Percentiles rank a stretch among this genome's conserved stretches.
phyloP scores from a whole-genome alignment of 2,113 vertebrate genomes.

The Psittacula cyanocephala region DNA sequence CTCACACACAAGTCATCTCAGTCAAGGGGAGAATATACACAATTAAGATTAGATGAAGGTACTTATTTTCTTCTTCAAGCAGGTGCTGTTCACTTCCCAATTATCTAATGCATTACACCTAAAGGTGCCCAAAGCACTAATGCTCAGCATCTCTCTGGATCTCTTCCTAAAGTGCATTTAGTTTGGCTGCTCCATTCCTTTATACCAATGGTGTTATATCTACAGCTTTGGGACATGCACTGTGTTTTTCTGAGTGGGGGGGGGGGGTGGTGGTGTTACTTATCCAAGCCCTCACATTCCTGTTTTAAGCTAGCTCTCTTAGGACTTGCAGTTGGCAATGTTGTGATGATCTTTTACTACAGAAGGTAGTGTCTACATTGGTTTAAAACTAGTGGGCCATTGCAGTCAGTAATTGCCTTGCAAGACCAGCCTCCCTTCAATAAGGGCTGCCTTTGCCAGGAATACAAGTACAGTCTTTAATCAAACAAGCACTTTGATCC shows the following conservation, averaged over 20 bases:
- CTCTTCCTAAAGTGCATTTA: rapidly evolving
- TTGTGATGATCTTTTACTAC: background rate
- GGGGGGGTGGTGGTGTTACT: too few species aligned
- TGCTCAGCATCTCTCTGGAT: background rate
- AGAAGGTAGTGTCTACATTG: background rate
- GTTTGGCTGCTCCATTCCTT: background rate
- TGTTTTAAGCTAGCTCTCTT: background rate
- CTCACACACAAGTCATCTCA: background rate
- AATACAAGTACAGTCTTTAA: background rate
- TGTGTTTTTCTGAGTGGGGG: rapidly evolving
- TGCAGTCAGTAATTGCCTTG: background rate
- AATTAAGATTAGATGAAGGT: background rate
- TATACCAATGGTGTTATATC: background rate
- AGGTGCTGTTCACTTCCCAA: background rate
- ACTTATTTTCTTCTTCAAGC: background rate
- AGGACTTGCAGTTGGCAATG: rapidly evolving
- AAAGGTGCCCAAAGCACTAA: background rate
- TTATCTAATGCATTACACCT: background rate
- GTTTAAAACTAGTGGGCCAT: background rate
- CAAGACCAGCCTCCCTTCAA: background rate
- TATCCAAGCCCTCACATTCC: background rate
- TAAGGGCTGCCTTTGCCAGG: background rate
- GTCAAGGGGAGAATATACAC: background rate
- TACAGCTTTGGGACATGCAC: background rate
- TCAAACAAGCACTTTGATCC: rapidly evolving